phyloP scores from a whole-genome alignment of 2,113 vertebrate genomes.

The Megaptera novaeangliae region DNA sequence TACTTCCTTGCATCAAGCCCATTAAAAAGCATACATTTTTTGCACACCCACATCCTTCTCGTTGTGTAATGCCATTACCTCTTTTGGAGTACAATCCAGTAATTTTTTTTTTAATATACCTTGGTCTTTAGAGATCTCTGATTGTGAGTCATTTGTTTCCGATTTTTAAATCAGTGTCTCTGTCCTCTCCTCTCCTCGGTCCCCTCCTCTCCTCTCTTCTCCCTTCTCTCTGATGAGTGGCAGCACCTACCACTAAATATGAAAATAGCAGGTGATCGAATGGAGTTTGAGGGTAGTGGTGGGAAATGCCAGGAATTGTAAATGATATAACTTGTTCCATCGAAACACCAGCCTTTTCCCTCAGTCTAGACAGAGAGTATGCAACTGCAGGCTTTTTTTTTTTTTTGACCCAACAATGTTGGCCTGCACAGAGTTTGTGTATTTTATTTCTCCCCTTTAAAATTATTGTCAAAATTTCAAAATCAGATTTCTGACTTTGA shows the following conservation, averaged over 20 bases:
- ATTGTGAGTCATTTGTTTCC: not conserved
- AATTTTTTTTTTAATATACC: not conserved
- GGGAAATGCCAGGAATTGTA: not conserved
- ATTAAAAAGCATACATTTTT: not conserved
- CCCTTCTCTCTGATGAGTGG: not conserved
- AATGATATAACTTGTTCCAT: not conserved
- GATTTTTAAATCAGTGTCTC: not conserved
- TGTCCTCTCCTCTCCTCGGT: not conserved
- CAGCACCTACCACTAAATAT: not conserved
- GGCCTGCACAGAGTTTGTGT: not conserved
- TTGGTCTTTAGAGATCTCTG: not conserved
- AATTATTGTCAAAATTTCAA: not conserved
- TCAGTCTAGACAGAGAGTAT: not conserved
- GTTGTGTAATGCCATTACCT: not conserved
- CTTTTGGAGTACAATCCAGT: not conserved
- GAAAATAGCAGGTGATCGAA: not conserved
- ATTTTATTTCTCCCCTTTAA: not conserved
- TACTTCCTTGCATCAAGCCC: not conserved
- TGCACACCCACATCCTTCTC: not conserved
- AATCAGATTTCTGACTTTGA: slow-evolving; percentile 10
- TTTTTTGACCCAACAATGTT: not conserved
- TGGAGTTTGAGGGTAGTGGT: not conserved
- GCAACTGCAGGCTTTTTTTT: not conserved
- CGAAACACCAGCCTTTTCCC: not conserved
- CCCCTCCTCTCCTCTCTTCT: not conserved